Evolutionary conservation across 2,113 vertebrate species (phyloP).

Genomic region (Zootoca vivipara): DNA sequence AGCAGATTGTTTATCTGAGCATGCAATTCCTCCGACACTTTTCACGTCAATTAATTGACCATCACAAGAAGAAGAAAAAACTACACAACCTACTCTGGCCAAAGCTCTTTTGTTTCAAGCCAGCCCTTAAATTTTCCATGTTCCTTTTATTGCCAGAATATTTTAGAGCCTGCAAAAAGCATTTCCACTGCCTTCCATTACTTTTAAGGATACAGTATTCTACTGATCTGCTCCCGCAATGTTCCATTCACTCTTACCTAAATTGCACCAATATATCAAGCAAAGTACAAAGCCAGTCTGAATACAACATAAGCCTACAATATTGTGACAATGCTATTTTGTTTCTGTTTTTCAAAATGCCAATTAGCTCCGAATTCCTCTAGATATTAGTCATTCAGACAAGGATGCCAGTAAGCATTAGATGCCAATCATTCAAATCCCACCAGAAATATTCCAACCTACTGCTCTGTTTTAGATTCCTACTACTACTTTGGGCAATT

Average conservation of each 20-base stretch:
- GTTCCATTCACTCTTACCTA: not conserved
- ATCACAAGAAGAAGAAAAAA: slow-evolving; percentile 1
- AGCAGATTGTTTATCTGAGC: slow-evolving; percentile 33
- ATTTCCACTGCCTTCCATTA: slow-evolving; percentile 24
- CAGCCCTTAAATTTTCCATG: slow-evolving; percentile 13
- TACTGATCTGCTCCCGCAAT: not conserved
- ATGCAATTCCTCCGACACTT: slow-evolving; percentile 43
- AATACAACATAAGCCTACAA: not conserved
- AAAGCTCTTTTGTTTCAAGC: slow-evolving; percentile 43
- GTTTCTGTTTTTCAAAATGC: not conserved
- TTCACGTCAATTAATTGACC: slow-evolving; percentile 51
- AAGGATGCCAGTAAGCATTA: not conserved
- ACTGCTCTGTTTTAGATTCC: slow-evolving; percentile 44
- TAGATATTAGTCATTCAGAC: not conserved
- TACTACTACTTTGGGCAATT: slow-evolving; percentile 54
- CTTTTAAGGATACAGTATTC: not conserved
- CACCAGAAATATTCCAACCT: slow-evolving; percentile 16
- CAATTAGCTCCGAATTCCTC: no score
- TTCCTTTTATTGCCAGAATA: slow-evolving; percentile 13
- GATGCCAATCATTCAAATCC: slow-evolving; percentile 21
- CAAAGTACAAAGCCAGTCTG: not conserved
- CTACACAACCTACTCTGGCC: slow-evolving; percentile 18
- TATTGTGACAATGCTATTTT: not conserved
- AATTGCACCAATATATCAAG: accelerated
- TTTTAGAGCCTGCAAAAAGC: not conserved